phyloP scores from a whole-genome alignment of 2,888 invertebrate genomes.

The Apamea epomidion region DNA sequence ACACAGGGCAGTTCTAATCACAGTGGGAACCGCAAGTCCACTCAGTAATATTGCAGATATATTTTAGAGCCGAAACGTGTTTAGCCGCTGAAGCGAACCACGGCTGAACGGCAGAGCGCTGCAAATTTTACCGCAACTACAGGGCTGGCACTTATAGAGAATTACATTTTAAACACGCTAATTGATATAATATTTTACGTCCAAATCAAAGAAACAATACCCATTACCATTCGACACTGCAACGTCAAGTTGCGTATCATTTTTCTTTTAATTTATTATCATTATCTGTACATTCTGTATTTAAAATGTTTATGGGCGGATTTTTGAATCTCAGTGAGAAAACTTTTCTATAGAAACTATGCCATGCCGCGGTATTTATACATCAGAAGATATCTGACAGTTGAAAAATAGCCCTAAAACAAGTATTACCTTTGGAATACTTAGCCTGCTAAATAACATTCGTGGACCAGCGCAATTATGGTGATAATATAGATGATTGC shows the following conservation, averaged over 20 bases:
- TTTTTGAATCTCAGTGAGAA: not conserved
- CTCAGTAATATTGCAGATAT: slow-evolving; percentile 46
- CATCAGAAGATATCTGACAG: not conserved
- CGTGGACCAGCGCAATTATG: not conserved
- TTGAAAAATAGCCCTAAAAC: not conserved
- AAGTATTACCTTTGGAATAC: not conserved
- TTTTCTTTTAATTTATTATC: too few species aligned
- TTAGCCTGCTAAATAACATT: not conserved
- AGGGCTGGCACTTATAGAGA: slow-evolving; percentile 34
- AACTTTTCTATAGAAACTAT: not conserved
- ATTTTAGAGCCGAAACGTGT: slow-evolving; percentile 53
- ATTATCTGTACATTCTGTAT: not conserved
- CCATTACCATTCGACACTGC: not conserved
- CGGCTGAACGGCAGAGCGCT: slow-evolving; percentile 11
- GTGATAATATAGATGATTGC: slow-evolving; percentile 23
- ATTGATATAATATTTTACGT: not conserved
- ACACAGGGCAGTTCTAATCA: slow-evolving; percentile 37
- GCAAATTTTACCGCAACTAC: slow-evolving; percentile 38
- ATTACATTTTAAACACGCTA: not conserved
- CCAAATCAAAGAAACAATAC: not conserved
- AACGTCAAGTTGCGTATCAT: not conserved
- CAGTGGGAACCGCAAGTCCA: slow-evolving; percentile 34
- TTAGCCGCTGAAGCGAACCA: slow-evolving; percentile 41
- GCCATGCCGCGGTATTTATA: too few species aligned
- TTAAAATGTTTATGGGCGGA: not conserved